Evolutionary conservation across 2,113 vertebrate species (phyloP).

Genomic region (Cricetomys ansorgei): DNA sequence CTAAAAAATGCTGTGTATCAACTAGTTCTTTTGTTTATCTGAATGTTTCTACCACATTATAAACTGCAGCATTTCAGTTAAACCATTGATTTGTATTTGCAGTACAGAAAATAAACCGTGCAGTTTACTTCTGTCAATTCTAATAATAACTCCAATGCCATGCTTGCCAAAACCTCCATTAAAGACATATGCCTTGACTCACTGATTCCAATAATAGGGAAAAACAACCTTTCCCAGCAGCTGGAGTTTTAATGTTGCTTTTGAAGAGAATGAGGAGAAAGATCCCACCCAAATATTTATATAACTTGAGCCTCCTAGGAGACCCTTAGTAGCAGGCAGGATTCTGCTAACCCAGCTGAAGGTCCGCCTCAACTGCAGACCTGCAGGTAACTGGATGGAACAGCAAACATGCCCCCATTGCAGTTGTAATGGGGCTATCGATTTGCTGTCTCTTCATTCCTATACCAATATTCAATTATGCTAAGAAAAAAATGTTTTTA

Average conservation of each 20-base stretch:
- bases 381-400: neutral
- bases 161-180: constrained; percentile 86
- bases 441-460: neutral
- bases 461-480: no score
- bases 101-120: constrained; percentile 80
- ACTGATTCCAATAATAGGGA: constrained; percentile 76
- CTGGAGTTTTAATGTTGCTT: constrained; percentile 70
- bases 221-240: constrained; percentile 69
- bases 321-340: neutral
- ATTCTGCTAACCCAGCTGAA: neutral
- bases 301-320: constrained; percentile 44
- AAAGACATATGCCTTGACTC: constrained; percentile 81
- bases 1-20: constrained; percentile 21
- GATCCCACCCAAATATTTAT: constrained; percentile 58
- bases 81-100: constrained; percentile 78
- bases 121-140: constrained; percentile 73
- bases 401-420: neutral
- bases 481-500: neutral
- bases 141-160: constrained; percentile 64
- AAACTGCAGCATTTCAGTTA: constrained; percentile 68
- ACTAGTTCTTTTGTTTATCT: constrained; percentile 57
- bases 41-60: constrained; percentile 75
- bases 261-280: constrained; percentile 58
- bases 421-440: accelerated
- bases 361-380: neutral